Base-by-base conservation (phyloP, 2,888 invertebrate species). In the Melinaea menophilus region DNA sequence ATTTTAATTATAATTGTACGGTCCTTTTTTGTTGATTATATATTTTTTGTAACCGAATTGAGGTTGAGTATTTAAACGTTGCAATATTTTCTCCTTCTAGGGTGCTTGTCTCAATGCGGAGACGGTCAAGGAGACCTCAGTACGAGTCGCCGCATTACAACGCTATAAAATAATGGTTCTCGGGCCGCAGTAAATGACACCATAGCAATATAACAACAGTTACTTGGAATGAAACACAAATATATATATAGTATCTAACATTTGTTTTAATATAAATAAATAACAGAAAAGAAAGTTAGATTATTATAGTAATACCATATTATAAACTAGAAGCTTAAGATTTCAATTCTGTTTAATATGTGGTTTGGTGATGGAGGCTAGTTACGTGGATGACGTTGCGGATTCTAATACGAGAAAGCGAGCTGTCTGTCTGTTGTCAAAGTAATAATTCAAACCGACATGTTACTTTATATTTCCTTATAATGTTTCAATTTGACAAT, bases 241-340 rank as follows among this genome's bases (percentile, higher is more conserved):
- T 7, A 41, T 9, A 7, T 9, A 41, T 3, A 5, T 11, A 41
- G 41, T 9, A 51, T 31, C 51, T 22, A 22, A 22, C 22, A 22
- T 22, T 51, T 31, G n/a, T 51, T 51, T 51, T 51, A 31, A 7
- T 41, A 41, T 41, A 51, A 31, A 51, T 5, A 31, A 31, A 51
- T 31, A 51, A 51, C 51, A 51, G 2, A 51, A 51, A 51, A 51
- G 51, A 51, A 51, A 51, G 51, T 51, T 31, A 51, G 51, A 51
- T 51, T 51, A 51, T 51, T 31, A 48, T 48, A 51, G n/a, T 51
- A 51, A 51, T 51, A 2, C 51, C 7, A 31, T 51, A 31, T 51
- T 51, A 51, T 51, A 31, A 11, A 51, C 31, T 51, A 51, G 51
- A 51, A 51, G 31, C 51, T 31, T 51, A 31, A 51, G 51, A 51